Percentiles rank a stretch among this genome's conserved stretches.
Conservation (phyloP, 1,140 invertebrate species). For the Anoplophora glabripennis region DNA sequence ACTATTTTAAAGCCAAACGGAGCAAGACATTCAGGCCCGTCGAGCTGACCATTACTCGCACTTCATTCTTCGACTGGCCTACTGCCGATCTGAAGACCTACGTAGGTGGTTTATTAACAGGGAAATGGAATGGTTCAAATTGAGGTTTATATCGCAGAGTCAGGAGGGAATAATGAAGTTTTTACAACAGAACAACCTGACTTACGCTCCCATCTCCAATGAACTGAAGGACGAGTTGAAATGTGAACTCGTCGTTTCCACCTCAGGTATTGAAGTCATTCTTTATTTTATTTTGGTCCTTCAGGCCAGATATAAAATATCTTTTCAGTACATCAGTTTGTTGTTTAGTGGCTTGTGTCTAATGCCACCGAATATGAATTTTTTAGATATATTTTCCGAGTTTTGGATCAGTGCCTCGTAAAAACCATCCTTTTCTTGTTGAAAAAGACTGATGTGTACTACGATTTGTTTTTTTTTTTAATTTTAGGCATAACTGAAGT, state of each 20-base stretch:
- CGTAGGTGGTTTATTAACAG: conserved; percentile 84
- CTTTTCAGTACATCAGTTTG: no score
- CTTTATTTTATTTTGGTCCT: no score
- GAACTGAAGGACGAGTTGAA: conserved; percentile 61
- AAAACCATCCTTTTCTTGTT: no score
- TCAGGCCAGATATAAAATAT: no score
- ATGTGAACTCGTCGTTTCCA: conserved; percentile 29
- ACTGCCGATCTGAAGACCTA: conserved; percentile 82
- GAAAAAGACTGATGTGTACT: no score
- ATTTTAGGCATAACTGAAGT: conserved; percentile 46
- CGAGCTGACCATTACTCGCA: conserved; percentile 87
- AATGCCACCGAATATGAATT: no score
- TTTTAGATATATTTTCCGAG: no score
- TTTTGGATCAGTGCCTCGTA: no score
- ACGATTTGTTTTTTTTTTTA: not conserved
- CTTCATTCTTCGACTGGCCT: conserved; percentile 88
- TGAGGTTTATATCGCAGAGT: conserved; percentile 70
- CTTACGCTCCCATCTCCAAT: conserved; percentile 57
- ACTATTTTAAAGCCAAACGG: conserved; percentile 40
- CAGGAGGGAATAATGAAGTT: conserved; percentile 66
- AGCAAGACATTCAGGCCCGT: conserved; percentile 63
- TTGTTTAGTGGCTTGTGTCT: no score
- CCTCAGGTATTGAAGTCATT: not conserved
- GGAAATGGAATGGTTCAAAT: conserved; percentile 88
- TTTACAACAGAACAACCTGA: conserved; percentile 64